Evolutionary conservation across 2,888 invertebrate genomes (phyloP).

Genomic region (Aphodius sticticus): DNA sequence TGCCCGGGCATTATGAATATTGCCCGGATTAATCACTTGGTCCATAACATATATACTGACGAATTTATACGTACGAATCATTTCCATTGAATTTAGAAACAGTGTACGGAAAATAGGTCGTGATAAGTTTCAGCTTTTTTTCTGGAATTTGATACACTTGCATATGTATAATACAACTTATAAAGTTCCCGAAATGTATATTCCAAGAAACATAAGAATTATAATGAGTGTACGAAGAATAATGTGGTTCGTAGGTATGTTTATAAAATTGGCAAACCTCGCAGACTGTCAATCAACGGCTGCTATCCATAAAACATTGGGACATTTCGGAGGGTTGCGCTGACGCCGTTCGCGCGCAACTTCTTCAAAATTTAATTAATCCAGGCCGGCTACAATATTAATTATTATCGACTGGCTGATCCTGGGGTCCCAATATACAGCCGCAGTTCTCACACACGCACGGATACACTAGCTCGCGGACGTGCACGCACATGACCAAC

Average conservation of each 20-base stretch:
- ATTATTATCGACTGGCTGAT: slow-evolving; percentile 20
- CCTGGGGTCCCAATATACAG: not conserved
- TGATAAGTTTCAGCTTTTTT: no score
- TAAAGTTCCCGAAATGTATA: no score
- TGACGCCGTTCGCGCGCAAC: slow-evolving; percentile 40
- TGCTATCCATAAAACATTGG: not conserved
- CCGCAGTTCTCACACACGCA: not conserved
- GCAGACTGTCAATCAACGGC: not conserved
- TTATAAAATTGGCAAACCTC: not conserved
- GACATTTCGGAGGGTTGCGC: slow-evolving; percentile 16
- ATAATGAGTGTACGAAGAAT: not conserved
- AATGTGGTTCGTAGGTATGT: not conserved
- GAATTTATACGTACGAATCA: no score
- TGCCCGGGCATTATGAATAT: no score
- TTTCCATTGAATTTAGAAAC: no score
- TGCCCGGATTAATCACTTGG: no score
- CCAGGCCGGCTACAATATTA: slow-evolving; percentile 23
- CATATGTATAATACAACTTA: no score
- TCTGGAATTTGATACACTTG: no score
- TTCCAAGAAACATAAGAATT: no score
- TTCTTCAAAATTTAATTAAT: slow-evolving; percentile 31
- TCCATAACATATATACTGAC: no score
- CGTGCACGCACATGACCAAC: not conserved
- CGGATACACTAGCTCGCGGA: not conserved
- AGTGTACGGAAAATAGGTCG: no score